These are phyloP conservation scores for Chesias legatella DNA, from an alignment of 2,888 invertebrate species.

Conservation along the genomic window DNA sequence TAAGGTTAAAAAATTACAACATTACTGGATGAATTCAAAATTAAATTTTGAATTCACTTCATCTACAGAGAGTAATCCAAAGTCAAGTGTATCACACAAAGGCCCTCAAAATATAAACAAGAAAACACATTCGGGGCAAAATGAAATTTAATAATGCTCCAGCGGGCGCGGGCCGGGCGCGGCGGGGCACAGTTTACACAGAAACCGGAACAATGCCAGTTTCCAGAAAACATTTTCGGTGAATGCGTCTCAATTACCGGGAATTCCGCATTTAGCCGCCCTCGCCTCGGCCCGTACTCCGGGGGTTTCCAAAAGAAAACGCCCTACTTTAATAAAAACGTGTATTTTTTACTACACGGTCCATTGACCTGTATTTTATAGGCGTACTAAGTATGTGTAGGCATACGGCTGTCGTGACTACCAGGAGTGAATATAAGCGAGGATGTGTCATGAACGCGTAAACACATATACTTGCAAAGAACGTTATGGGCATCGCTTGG, in stretches of 20 bases:
- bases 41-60: too few species aligned
- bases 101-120: conserved; percentile 14
- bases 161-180: too few species aligned
- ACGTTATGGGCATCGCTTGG: too few species aligned
- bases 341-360: conserved; percentile 22
- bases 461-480: too few species aligned
- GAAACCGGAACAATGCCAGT: conserved; percentile 39
- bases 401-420: too few species aligned
- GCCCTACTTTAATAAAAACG: conserved; percentile 26
- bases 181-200: conserved; percentile 21
- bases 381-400: conserved; percentile 1
- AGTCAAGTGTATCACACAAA: conserved; percentile 1
- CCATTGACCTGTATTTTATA: conserved; percentile 20
- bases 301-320: conserved; percentile 37
- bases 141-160: conserved; percentile 21
- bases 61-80: neutral
- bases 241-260: conserved; percentile 46
- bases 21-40: too few species aligned
- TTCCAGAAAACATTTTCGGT: conserved; percentile 37
- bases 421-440: too few species aligned
- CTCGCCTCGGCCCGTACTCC: conserved; percentile 33
- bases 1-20: too few species aligned
- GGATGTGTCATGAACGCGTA: too few species aligned
- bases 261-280: conserved; percentile 40
- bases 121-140: conserved; percentile 8